phyloP scores from a whole-genome alignment of 2,888 invertebrate genomes.

The Sicus ferrugineus region DNA sequence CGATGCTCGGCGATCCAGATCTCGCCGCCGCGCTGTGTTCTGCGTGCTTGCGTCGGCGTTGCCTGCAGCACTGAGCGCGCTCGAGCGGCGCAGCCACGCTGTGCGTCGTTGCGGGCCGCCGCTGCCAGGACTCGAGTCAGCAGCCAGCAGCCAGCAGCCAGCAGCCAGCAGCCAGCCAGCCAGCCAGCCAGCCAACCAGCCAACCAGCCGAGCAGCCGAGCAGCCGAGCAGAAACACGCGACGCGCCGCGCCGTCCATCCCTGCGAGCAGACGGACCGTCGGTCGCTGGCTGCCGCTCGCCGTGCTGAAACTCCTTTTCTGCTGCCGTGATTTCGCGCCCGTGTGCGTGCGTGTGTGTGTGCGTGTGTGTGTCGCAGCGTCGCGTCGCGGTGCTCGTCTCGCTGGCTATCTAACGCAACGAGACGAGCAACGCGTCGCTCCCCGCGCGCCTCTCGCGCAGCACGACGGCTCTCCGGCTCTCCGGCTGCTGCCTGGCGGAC shows the following conservation, averaged over 20 bases:
- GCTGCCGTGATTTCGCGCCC: neutral
- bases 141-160: no score
- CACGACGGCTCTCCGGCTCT: neutral
- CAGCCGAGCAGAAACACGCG: slow-evolving; percentile 18
- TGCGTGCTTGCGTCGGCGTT: slow-evolving; percentile 29
- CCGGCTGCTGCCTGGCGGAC: slow-evolving; percentile 17
- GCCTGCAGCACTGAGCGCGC: slow-evolving; percentile 20
- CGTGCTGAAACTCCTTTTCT: neutral
- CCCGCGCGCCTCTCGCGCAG: neutral
- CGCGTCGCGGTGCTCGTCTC: neutral
- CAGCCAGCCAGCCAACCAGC: no score
- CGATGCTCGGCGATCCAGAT: neutral
- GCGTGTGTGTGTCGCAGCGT: no score
- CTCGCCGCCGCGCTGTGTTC: neutral
- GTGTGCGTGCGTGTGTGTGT: no score
- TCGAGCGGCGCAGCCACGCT: neutral
- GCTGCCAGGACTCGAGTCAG: slow-evolving; percentile 15
- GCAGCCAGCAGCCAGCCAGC: neutral
- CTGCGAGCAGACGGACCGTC: slow-evolving; percentile 16
- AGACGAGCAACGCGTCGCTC: slow-evolving; percentile 14
- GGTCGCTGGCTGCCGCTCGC: neutral
- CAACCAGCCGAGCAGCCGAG: slow-evolving; percentile 8
- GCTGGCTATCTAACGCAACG: slow-evolving; percentile 2
- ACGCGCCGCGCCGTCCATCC: slow-evolving; percentile 27
- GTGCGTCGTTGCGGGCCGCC: slow-evolving; percentile 21